A percentile compares a stretch with the other conserved stretches of the same genome.
Conservation (phyloP, 2,797 vertebrate species). For the Cyprinella venusta region DNA sequence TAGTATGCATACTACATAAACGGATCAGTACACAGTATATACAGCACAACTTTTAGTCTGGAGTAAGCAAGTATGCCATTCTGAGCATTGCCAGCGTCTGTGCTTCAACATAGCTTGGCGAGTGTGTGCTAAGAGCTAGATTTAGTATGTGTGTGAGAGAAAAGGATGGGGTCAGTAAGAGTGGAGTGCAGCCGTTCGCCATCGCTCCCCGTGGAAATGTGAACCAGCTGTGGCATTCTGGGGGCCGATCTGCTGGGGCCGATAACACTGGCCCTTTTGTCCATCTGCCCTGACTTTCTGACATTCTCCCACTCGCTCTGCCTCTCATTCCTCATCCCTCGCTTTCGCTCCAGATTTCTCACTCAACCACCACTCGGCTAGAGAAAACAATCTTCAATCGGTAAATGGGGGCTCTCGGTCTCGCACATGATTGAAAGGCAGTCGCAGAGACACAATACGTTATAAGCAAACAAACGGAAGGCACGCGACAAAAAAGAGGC, state of each 20-base stretch:
- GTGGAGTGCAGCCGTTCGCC: constrained; percentile 58
- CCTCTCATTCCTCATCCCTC: constrained; percentile 16
- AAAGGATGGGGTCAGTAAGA: constrained; percentile 10
- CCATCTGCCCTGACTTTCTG: constrained; percentile 50
- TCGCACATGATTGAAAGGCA: constrained; percentile 31
- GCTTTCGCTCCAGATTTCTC: constrained; percentile 33
- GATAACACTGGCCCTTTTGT: constrained; percentile 73
- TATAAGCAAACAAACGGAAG: constrained; percentile 5
- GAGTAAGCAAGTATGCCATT: background rate
- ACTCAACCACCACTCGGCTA: constrained; percentile 25
- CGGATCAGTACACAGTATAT: background rate
- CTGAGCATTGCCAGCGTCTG: background rate
- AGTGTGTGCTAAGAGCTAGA: constrained; percentile 12
- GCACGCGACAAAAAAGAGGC: background rate
- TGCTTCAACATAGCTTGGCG: background rate
- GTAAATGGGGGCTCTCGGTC: constrained; percentile 21
- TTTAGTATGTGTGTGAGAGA: constrained; percentile 25
- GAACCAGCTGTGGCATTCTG: constrained; percentile 74
- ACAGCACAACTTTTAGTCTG: background rate
- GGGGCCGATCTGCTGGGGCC: constrained; percentile 59
- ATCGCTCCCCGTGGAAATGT: constrained; percentile 72
- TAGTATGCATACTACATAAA: background rate
- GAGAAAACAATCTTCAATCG: constrained; percentile 47
- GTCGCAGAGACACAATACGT: constrained; percentile 16
- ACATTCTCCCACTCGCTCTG: constrained; percentile 53